A percentile compares a stretch with the other conserved stretches of the same genome.
phyloP scores from a whole-genome alignment of 1,140 invertebrate species.

The Schmidtea mediterranea region DNA sequence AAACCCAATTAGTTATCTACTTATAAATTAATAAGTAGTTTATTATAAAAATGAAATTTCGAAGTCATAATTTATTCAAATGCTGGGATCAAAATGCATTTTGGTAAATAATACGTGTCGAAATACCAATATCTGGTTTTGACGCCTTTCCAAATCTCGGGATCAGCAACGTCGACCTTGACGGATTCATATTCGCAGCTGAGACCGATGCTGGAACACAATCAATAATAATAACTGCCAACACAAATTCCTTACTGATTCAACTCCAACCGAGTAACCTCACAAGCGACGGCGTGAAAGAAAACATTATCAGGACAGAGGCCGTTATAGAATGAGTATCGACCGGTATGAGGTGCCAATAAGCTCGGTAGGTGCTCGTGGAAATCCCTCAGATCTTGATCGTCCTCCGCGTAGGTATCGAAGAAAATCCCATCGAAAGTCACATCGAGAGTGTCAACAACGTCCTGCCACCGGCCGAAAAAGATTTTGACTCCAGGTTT shows the following conservation, averaged over 20 bases:
- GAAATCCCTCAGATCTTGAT: constrained; percentile 3
- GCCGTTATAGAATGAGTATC: constrained; percentile 5
- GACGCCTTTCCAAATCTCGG: constrained; percentile 3
- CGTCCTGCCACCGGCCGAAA: constrained; percentile 3
- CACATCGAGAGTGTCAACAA: not conserved
- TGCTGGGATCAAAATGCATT: constrained; percentile 1
- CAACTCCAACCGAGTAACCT: not conserved
- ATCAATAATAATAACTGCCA: too few relatives aligned
- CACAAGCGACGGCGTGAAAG: constrained; percentile 6
- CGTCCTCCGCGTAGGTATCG: constrained; percentile 6
- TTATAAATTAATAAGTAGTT: too few relatives aligned
- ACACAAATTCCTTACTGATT: not conserved
- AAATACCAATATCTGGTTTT: constrained; percentile 5
- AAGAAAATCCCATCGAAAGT: constrained; percentile 6
- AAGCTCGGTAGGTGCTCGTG: constrained; percentile 1
- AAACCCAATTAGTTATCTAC: too few relatives aligned
- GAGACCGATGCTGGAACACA: not conserved
- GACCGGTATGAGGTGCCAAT: not conserved
- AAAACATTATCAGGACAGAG: constrained; percentile 6
- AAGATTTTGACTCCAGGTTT: constrained; percentile 2
- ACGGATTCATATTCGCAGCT: not conserved
- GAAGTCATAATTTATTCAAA: not conserved
- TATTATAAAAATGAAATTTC: too few relatives aligned
- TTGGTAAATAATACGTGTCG: constrained; percentile 5
- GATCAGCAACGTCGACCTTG: constrained; percentile 1